Conservation (phyloP, 2,888 invertebrate genomes). For the Acanthopleura granulata region DNA sequence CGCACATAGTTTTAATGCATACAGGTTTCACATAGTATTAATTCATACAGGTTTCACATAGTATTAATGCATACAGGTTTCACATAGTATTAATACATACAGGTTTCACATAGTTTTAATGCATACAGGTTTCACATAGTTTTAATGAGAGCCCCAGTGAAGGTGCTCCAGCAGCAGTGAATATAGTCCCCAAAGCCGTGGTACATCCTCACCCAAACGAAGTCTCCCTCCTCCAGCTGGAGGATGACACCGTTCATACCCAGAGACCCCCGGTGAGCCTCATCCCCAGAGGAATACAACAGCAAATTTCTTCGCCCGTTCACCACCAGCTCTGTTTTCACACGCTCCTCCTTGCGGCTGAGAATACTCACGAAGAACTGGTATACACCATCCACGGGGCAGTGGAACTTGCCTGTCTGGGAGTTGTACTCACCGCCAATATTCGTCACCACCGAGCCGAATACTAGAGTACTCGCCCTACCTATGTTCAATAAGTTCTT, state of each 20-base stretch:
- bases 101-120: too few species aligned
- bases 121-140: neutral
- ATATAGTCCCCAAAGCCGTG: constrained; percentile 22
- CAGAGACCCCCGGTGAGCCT: constrained; percentile 22
- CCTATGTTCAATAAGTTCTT: constrained; percentile 26
- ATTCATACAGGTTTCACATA: too few species aligned
- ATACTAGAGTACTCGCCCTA: constrained; percentile 26
- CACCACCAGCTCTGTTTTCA: constrained; percentile 29
- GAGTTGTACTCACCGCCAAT: constrained; percentile 28
- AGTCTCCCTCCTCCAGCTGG: constrained; percentile 26
- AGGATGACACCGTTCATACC: constrained; percentile 33
- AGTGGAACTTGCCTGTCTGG: constrained; percentile 26
- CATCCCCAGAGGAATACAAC: constrained; percentile 27
- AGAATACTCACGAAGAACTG: constrained; percentile 31
- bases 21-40: too few species aligned
- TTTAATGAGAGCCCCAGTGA: constrained; percentile 26
- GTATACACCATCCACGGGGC: constrained; percentile 26
- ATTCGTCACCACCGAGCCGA: constrained; percentile 23
- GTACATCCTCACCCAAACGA: constrained; percentile 34
- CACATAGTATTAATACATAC: too few species aligned
- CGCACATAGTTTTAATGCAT: too few species aligned
- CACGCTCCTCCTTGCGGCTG: constrained; percentile 25
- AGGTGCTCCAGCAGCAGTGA: constrained; percentile 33
- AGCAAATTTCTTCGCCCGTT: constrained; percentile 22
- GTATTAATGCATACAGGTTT: too few species aligned